These are phyloP conservation scores for Pavo muticus DNA, from an alignment of 2,113 vertebrate species.

Conservation along the genomic window DNA sequence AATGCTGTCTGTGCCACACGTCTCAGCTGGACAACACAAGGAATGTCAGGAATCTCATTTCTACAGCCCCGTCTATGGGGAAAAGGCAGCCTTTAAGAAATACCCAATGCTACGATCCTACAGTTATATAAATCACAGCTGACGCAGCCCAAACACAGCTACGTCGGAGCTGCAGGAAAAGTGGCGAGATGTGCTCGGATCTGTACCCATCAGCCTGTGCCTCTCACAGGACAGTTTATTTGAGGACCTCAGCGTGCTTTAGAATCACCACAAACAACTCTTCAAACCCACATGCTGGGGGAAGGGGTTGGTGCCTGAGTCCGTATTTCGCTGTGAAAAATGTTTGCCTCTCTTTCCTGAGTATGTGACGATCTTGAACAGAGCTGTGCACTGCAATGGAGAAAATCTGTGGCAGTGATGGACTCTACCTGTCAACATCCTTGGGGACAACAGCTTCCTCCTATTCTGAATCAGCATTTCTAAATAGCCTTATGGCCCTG, in stretches of 20 bases:
- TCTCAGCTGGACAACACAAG: slow-evolving; percentile 27
- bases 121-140: slow-evolving; percentile 9
- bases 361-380: not conserved
- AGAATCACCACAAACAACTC: not conserved
- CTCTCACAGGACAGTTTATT: not conserved
- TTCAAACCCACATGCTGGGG: not conserved
- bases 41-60: slow-evolving; percentile 62
- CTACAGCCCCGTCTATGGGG: not conserved
- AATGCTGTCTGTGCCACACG: slow-evolving; percentile 35
- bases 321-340: not conserved
- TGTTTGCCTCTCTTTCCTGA: not conserved
- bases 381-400: not conserved
- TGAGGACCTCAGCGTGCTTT: not conserved
- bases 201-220: not conserved
- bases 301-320: not conserved
- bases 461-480: not conserved
- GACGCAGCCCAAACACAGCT: not conserved
- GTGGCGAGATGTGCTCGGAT: not conserved
- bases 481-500: not conserved
- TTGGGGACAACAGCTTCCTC: not conserved
- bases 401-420: no score
- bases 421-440: not conserved
- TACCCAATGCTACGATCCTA: not conserved
- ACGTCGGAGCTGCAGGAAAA: not conserved
- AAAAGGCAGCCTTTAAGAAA: not conserved